Conservation (phyloP, 2,113 vertebrate species). For the Verasper variegatus region DNA sequence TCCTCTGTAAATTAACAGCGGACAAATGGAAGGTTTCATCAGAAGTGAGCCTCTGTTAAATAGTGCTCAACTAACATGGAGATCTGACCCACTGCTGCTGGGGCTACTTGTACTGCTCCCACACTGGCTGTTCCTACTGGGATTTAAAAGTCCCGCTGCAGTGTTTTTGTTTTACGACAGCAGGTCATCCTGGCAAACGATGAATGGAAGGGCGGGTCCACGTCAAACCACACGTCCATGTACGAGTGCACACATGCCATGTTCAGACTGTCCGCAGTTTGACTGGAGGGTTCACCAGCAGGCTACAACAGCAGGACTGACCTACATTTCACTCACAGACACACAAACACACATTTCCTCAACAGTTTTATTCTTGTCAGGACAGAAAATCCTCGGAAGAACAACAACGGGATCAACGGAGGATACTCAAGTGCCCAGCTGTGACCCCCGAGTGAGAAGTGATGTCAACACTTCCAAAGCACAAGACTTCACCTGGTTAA, state of each 20-base stretch:
- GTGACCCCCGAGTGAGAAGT: neutral
- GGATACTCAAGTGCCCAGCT: constrained; percentile 24
- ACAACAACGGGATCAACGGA: constrained; percentile 33
- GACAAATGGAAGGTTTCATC: constrained; percentile 52
- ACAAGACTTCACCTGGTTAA: constrained; percentile 16
- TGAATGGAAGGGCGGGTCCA: constrained; percentile 17
- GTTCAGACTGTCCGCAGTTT: constrained; percentile 51
- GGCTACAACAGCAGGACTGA: constrained; percentile 64
- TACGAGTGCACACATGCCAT: constrained; percentile 35
- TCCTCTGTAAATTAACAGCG: constrained; percentile 62
- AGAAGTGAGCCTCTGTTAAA: constrained; percentile 47
- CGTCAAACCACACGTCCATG: neutral
- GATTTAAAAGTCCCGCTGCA: constrained; percentile 41
- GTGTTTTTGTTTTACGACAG: neutral
- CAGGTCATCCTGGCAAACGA: neutral
- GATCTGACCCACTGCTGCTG: constrained; percentile 38
- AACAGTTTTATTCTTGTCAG: constrained; percentile 2
- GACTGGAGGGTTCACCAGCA: constrained; percentile 70
- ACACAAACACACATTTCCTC: constrained; percentile 11
- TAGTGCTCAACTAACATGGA: constrained; percentile 18
- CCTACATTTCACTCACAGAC: constrained; percentile 73
- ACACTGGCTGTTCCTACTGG: constrained; percentile 11
- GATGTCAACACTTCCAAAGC: constrained; percentile 2
- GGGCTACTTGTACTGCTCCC: neutral
- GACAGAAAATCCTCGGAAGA: constrained; percentile 33